Conservation (phyloP, 2,797 vertebrate species). For the Miichthys miiuy region DNA sequence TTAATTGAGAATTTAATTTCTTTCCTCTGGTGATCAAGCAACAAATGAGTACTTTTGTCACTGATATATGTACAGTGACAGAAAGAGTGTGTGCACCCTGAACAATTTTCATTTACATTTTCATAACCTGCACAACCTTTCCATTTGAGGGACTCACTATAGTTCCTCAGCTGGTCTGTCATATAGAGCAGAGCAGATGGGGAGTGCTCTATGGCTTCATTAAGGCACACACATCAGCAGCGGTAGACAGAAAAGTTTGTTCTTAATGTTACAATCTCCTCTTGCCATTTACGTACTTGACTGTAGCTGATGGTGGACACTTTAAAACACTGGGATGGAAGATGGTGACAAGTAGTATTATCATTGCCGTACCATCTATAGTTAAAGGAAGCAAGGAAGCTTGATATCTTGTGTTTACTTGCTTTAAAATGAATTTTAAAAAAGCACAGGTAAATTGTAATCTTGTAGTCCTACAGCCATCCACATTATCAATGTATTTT, state of each 20-base stretch:
- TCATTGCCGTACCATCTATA: background rate
- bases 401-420: background rate
- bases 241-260: background rate
- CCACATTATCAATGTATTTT: background rate
- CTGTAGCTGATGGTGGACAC: background rate
- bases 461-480: background rate
- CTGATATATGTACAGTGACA: background rate
- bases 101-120: no score
- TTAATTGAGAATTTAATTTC: background rate
- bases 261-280: slow-evolving; percentile 7
- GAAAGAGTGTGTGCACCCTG: background rate
- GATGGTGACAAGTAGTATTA: background rate
- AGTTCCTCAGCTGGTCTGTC: slow-evolving; percentile 43
- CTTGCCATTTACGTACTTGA: slow-evolving; percentile 3
- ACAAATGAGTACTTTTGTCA: background rate
- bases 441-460: background rate
- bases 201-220: slow-evolving; percentile 37
- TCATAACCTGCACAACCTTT: slow-evolving; percentile 36
- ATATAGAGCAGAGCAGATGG: slow-evolving; percentile 44
- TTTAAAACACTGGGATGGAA: background rate
- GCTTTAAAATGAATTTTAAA: background rate
- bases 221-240: slow-evolving; percentile 15
- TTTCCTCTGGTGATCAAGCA: background rate
- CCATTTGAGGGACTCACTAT: slow-evolving; percentile 44
- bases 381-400: background rate